These are phyloP conservation scores for Sinhomidia bicolor DNA, from an alignment of 2,888 invertebrate species.

Conservation along the genomic window DNA sequence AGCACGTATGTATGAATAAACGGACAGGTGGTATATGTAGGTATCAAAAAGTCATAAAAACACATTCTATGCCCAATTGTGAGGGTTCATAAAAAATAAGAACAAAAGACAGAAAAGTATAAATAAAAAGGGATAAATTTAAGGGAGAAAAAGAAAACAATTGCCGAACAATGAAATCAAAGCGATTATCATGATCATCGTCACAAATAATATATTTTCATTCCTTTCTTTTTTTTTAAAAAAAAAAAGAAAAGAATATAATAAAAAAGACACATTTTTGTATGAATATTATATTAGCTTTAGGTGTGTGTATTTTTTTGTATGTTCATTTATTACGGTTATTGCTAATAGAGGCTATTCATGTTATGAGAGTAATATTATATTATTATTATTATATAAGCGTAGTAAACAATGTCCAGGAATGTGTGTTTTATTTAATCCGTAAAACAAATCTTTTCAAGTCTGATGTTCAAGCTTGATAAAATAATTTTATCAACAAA, in stretches of 20 bases:
- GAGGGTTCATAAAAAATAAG: constrained; percentile 43
- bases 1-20: constrained; percentile 18
- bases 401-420: constrained; percentile 67
- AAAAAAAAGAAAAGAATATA: background rate
- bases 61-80: constrained; percentile 38
- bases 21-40: constrained; percentile 46
- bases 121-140: background rate
- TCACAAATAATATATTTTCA: background rate
- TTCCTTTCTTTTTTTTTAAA: background rate
- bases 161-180: constrained; percentile 33
- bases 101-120: constrained; percentile 28
- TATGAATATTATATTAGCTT: constrained; percentile 10
- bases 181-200: constrained; percentile 36
- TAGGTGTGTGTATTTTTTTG: too few relatives aligned
- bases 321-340: constrained; percentile 37
- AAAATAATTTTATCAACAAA: constrained; percentile 16
- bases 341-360: constrained; percentile 29
- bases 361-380: background rate
- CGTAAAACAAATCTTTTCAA: constrained; percentile 55
- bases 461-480: constrained; percentile 18
- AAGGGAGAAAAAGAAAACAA: background rate
- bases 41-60: constrained; percentile 54
- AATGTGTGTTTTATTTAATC: constrained; percentile 61
- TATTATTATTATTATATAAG: too few relatives aligned
- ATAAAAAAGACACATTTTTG: constrained; percentile 1